Base-by-base conservation (phyloP, 2,797 vertebrate genomes). In the Tinamus major region DNA sequence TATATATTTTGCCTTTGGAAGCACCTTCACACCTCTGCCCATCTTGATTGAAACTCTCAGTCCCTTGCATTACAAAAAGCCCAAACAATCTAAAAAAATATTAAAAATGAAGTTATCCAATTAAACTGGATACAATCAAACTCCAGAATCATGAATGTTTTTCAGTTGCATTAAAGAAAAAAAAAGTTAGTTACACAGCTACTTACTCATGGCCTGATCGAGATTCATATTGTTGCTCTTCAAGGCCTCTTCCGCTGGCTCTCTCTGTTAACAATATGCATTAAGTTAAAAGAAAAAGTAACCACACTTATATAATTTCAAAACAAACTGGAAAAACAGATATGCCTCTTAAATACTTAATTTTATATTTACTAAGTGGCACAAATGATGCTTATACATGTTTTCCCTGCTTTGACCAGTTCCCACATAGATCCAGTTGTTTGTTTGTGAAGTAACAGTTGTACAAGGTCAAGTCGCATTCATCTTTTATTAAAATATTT, bases 181-280 rank as follows among this genome's bases (percentile, higher is more conserved):
- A 48, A 10, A 23, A 19, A 29, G 7, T 53, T 19, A 63, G 16
- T 70, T 74, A 87, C 39, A 93, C 39, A 87, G 82, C 79, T 78
- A 98, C 99, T 98, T 97, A 99, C 99, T 99, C 99, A 99, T 99
- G 97, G 99, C 99, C 98, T 99, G 99, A 97, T 99, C 99, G 19
- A 99, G 98, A 97, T 99, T 99, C 99, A 99, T 99, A 97, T 98
- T 99, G 98, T 98, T 99, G 97, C 99, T 99, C 98, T 99, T 99
- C 98, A 99, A 98, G 97, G 99, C 99, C 97, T 99, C 99, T 98
- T 99, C 99, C 49, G 99, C 99, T 97, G 99, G 99, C 96, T 99
- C 99, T 98, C 99, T 99, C 99, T 99, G 98, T n/a, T 94, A 96
- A 70, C 91, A 79, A 79, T 7, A 96, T 1, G 13, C 67, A 68